phyloP scores from a whole-genome alignment of 2,113 vertebrate species.

The Ciconia stormi region DNA sequence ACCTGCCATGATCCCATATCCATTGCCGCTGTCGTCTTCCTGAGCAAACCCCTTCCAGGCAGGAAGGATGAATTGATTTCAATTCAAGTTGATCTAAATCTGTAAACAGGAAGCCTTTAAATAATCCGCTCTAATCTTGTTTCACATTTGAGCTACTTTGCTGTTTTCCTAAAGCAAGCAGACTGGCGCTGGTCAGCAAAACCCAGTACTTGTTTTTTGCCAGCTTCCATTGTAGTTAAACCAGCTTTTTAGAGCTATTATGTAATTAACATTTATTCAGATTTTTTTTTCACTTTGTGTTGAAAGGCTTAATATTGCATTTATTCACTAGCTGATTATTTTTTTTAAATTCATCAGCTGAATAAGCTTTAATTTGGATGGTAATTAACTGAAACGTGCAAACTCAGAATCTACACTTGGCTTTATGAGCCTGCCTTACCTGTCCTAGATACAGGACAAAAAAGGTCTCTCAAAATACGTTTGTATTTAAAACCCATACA shows the following conservation, averaged over 20 bases:
- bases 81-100: conserved; percentile 41
- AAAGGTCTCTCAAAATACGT: neutral
- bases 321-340: conserved; percentile 25
- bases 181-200: conserved; percentile 44
- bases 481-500: conserved; percentile 6
- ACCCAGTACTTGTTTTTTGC: neutral
- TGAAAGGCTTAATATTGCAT: conserved; percentile 40
- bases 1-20: neutral
- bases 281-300: neutral
- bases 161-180: neutral
- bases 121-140: conserved; percentile 58
- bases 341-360: conserved; percentile 8
- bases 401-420: neutral
- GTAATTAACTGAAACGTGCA: conserved; percentile 49
- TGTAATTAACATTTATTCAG: conserved; percentile 31
- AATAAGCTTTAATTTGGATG: conserved; percentile 59
- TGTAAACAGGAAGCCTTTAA: conserved; percentile 59
- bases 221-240: conserved; percentile 2
- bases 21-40: rapidly evolving
- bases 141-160: conserved; percentile 20
- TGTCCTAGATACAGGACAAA: conserved; percentile 40
- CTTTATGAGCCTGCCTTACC: conserved; percentile 20
- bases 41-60: neutral
- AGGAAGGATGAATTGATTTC: conserved; percentile 38
- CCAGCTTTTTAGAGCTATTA: conserved; percentile 31